These are phyloP conservation scores for Chauna torquata DNA, from an alignment of 2,113 vertebrate genomes.

Conservation along the genomic window DNA sequence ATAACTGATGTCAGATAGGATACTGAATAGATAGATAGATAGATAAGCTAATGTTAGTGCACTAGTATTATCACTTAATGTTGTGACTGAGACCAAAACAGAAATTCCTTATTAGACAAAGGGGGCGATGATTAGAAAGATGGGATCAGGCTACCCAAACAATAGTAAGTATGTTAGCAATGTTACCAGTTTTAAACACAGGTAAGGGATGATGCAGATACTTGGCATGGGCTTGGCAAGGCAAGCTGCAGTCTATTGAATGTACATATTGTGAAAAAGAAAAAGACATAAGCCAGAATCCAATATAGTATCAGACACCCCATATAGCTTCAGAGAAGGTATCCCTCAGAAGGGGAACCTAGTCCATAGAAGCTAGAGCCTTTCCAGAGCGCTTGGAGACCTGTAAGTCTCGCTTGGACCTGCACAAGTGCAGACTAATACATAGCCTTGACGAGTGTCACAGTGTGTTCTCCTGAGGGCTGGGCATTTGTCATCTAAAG, in stretches of 20 bases:
- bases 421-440: not conserved
- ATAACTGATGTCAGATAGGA: not conserved
- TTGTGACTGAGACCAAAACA: not conserved
- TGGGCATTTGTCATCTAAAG: no score
- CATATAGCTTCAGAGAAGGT: not conserved
- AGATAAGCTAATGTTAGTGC: not conserved
- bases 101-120: not conserved
- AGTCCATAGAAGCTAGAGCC: not conserved
- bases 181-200: not conserved
- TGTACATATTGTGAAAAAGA: not conserved
- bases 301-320: not conserved
- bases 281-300: not conserved
- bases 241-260: not conserved
- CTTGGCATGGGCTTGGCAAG: not conserved
- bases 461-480: not conserved
- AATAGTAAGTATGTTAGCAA: not conserved
- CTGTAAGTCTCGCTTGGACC: not conserved
- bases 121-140: accelerated
- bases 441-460: not conserved
- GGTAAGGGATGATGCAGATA: not conserved
- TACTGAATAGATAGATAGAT: not conserved
- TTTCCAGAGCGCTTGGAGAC: not conserved
- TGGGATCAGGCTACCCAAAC: not conserved
- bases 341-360: not conserved
- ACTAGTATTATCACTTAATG: not conserved